These are phyloP conservation scores for Mesocricetus auratus DNA, from an alignment of 2,113 vertebrate genomes.

Conservation along the genomic window DNA sequence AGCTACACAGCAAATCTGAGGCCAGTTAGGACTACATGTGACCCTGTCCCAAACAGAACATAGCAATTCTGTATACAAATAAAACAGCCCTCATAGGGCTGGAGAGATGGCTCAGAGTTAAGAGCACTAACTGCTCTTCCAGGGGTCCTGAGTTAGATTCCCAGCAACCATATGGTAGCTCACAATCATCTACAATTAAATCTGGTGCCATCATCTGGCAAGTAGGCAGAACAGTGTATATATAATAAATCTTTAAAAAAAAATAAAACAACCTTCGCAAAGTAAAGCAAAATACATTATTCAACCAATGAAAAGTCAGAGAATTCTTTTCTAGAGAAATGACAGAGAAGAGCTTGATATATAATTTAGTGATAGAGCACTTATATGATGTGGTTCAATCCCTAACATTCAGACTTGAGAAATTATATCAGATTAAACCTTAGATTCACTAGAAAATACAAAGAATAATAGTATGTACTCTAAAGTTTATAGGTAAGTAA, in stretches of 20 bases:
- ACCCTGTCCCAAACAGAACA: not conserved
- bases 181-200: too few species aligned
- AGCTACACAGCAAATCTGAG: not conserved
- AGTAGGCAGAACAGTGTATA: too few species aligned
- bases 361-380: not conserved
- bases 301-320: not conserved
- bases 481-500: not conserved
- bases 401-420: not conserved
- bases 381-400: not conserved
- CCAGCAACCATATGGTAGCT: too few species aligned
- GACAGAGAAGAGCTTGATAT: not conserved
- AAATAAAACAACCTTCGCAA: conserved; percentile 4
- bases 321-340: conserved; percentile 22
- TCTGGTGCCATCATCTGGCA: too few species aligned
- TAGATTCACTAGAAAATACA: conserved; percentile 13
- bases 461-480: conserved; percentile 11
- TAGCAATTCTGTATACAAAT: not conserved
- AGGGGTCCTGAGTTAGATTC: too few species aligned
- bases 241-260: too few species aligned
- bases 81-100: conserved; percentile 20
- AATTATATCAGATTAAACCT: not conserved
- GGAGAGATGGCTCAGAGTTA: too few species aligned
- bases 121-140: too few species aligned
- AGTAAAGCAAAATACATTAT: conserved; percentile 46
- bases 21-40: too few species aligned